Evolutionary conservation across 2,888 invertebrate genomes (phyloP).

Genomic region (Norana najaformis): DNA sequence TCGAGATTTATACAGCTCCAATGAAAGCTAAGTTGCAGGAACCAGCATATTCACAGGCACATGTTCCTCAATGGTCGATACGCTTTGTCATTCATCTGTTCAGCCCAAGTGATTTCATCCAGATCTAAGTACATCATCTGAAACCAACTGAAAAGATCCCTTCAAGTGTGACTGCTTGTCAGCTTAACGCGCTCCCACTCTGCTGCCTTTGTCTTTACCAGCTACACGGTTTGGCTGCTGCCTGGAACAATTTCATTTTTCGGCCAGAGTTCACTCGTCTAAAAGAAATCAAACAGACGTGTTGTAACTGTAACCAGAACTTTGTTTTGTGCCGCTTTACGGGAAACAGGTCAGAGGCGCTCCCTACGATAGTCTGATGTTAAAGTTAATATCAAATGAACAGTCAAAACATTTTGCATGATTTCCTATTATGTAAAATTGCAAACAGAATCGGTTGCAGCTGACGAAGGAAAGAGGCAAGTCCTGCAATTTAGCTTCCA

Average conservation of each 20-base stretch:
- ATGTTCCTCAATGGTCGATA: not conserved
- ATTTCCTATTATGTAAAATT: too few species aligned
- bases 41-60: too few species aligned
- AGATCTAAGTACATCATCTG: not conserved
- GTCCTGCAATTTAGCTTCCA: too few species aligned
- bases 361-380: too few species aligned
- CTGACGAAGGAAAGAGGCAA: too few species aligned
- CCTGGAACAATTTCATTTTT: not conserved
- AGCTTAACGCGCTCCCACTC: not conserved
- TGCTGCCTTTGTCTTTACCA: not conserved
- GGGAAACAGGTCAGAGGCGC: too few species aligned
- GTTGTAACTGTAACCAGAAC: not conserved
- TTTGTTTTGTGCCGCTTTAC: not conserved
- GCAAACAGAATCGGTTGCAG: too few species aligned
- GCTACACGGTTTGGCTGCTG: not conserved
- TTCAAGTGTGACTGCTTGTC: too few species aligned
- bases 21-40: too few species aligned
- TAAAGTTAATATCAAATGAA: too few species aligned
- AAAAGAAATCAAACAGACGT: not conserved
- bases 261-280: not conserved
- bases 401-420: too few species aligned
- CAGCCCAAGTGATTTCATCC: not conserved
- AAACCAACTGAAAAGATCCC: not conserved
- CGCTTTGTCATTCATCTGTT: not conserved
- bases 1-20: too few species aligned